Conservation (phyloP, 2,113 vertebrate genomes). For the Erpornis zantholeuca region DNA sequence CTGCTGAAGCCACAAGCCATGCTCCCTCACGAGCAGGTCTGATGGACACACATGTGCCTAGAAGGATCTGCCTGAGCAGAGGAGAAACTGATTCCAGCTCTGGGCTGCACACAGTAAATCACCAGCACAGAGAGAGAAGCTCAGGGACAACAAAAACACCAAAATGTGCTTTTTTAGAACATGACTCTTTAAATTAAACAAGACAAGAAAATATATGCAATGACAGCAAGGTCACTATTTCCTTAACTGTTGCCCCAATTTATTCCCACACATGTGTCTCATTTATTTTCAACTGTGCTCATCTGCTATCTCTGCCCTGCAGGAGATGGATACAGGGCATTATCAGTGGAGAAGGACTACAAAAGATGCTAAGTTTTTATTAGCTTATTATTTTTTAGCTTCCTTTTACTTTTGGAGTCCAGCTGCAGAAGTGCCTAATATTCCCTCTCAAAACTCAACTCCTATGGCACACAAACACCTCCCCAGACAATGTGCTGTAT, state of each 20-base stretch:
- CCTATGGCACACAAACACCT: background rate
- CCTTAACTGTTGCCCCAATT: background rate
- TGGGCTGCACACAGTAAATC: background rate
- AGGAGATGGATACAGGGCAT: background rate
- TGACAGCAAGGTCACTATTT: background rate
- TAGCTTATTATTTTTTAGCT: background rate
- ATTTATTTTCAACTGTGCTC: background rate
- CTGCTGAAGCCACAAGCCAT: background rate
- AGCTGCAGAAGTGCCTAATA: background rate
- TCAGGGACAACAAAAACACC: background rate
- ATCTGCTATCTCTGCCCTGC: background rate
- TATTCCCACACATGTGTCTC: background rate
- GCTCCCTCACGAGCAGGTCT: background rate
- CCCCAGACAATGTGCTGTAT: background rate
- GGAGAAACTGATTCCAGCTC: background rate
- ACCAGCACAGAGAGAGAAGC: background rate
- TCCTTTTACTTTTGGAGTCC: background rate
- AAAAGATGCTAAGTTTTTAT: background rate
- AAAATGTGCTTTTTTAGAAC: background rate
- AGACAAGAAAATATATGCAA: background rate
- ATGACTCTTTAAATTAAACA: background rate
- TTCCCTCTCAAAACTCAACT: background rate
- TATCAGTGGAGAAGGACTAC: background rate
- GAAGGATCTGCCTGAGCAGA: background rate
- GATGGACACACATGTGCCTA: background rate